Base-by-base conservation (phyloP, 2,113 vertebrate species). In the Corythornis cristatus region DNA sequence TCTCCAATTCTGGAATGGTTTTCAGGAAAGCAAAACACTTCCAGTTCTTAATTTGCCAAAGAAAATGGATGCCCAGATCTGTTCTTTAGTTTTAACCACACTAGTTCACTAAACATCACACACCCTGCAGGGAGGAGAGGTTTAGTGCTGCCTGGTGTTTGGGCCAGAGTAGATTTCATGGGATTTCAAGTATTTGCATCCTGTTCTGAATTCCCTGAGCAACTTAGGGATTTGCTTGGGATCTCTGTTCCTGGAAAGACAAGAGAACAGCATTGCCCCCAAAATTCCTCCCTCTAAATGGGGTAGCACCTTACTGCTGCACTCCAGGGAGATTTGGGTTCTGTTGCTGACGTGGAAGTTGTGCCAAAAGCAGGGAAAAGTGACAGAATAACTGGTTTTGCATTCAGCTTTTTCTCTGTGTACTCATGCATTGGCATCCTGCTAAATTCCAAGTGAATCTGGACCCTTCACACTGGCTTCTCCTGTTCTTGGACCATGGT, bases 371-470 rank as follows among this genome's bases (percentile, higher is more conserved):
- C 15, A 0, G 9, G 12, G 4, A 66, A 75, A 48, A 10, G 20
- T 29, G 17, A 9, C 71, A 8, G 76, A 81, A 20, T 4, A 23
- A 8, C 25, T 42, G 2, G 3, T 67, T 65, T 83, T 67, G 7
- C 3, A 0, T 18, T 12, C 18, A 79, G 1, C 4, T 64, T 71
- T 72, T 67, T 16, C 45, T 37, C 25, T 82, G 37, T 35, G 2
- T 40, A 2, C 29, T 56, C 23, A 23, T n/a, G 21, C 67, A 1
- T 10, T 74, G 66, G 28, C 35, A 58, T 57, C 42, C 54, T 33
- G 66, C 54, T 45, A 3, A 73, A 33, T 70, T 85, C 57, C 77
- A 89, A 94, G 94, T 91, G 93, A 92, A 77, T 74, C 33, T 28
- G 16, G 22, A 5, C n/a, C 25, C 89, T 56, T 56, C 6, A 6